These are phyloP conservation scores for Onychostoma macrolepis DNA, from an alignment of 2,113 vertebrate genomes.

Conservation along the genomic window DNA sequence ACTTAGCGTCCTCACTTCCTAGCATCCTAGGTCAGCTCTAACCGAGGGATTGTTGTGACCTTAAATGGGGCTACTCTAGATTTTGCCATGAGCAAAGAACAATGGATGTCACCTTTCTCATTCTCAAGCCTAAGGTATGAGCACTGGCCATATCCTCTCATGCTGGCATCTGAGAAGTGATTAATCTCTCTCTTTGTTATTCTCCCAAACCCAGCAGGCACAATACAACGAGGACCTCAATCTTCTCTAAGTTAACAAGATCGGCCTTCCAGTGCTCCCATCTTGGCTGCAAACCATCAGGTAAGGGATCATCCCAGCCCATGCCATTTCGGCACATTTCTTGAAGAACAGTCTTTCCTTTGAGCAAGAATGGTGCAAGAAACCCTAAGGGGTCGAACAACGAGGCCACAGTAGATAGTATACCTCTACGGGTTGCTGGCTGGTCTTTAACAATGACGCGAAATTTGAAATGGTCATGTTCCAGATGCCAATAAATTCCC, in stretches of 20 bases:
- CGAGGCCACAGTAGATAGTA: neutral
- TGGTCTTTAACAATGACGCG: neutral
- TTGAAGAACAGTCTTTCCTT: neutral
- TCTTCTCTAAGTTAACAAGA: neutral
- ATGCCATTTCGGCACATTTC: neutral
- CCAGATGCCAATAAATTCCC: neutral
- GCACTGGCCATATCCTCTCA: neutral
- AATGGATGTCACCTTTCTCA: neutral
- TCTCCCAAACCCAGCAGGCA: neutral
- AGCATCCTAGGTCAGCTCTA: no score
- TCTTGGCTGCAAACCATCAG: neutral
- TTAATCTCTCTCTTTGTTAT: conserved; percentile 17
- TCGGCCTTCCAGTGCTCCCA: neutral
- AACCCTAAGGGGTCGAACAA: neutral
- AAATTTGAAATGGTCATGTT: neutral
- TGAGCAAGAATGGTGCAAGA: conserved; percentile 6
- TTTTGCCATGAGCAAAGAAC: neutral
- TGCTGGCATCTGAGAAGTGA: neutral
- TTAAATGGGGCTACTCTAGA: no score
- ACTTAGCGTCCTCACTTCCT: neutral
- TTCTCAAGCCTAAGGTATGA: neutral
- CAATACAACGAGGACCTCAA: neutral
- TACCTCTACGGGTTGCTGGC: neutral
- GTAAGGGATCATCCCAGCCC: neutral
- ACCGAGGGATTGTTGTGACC: no score